These are phyloP conservation scores for Aurelia coerulea DNA, from an alignment of 30 jellyfish, hydroid and myxozoan genomes.

Conservation along the genomic window DNA sequence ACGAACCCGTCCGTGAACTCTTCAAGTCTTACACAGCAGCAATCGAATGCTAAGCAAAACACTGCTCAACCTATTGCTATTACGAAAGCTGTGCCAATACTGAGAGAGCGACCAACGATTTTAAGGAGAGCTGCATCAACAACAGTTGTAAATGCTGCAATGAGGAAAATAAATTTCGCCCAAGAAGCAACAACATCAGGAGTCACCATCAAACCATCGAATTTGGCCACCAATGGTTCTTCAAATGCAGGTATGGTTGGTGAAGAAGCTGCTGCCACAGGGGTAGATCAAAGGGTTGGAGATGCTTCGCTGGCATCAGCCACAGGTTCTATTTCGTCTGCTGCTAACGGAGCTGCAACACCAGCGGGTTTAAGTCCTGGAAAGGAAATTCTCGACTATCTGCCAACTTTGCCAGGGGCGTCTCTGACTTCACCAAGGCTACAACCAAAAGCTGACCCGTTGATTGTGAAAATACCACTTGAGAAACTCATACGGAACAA, in stretches of 20 bases:
- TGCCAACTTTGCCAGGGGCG: slow-evolving; percentile 50
- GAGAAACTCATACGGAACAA: slow-evolving; percentile 16
- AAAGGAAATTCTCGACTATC: slow-evolving; percentile 26
- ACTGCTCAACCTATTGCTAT: not conserved
- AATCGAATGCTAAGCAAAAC: not conserved
- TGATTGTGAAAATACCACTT: slow-evolving; percentile 21
- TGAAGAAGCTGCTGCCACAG: not conserved
- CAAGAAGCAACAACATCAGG: not conserved
- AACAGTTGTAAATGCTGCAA: not conserved
- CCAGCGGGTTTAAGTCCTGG: not conserved
- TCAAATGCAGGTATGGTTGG: not conserved
- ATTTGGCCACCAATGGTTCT: not conserved
- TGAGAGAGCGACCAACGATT: slow-evolving; percentile 5
- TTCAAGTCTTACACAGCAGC: not conserved
- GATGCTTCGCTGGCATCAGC: not conserved
- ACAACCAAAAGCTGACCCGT: not conserved
- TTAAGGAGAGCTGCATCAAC: slow-evolving; percentile 5
- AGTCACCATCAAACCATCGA: not conserved
- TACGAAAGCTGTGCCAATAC: not conserved
- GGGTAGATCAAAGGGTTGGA: too few species aligned
- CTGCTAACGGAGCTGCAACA: not conserved
- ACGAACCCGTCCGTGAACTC: not conserved
- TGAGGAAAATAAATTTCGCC: not conserved
- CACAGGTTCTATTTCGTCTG: not conserved
- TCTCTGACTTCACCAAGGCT: not conserved